Evolutionary conservation across 2,888 invertebrate species (phyloP).

Genomic region (Acanthosoma haemorrhoidale): DNA sequence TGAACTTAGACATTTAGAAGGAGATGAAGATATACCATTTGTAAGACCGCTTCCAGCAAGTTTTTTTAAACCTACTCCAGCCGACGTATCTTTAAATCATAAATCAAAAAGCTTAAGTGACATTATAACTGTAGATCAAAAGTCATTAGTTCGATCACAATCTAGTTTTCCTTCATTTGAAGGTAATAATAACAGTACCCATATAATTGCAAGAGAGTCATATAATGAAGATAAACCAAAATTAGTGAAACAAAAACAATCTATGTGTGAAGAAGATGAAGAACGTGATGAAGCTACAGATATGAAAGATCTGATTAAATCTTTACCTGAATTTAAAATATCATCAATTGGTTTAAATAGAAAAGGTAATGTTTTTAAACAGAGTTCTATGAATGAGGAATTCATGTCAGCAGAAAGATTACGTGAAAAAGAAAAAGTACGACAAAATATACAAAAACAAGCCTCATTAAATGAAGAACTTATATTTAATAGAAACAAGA

Average conservation of each 20-base stretch:
- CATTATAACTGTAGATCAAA: constrained; percentile 60
- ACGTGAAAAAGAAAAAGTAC: constrained; percentile 72
- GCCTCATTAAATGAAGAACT: constrained; percentile 83
- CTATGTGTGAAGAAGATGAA: constrained; percentile 59
- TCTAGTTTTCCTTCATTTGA: constrained; percentile 66
- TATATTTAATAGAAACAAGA: constrained; percentile 57
- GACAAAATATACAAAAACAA: constrained; percentile 82
- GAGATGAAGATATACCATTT: constrained; percentile 44
- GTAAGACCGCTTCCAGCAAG: constrained; percentile 52
- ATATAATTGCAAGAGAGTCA: constrained; percentile 35
- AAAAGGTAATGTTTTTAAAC: constrained; percentile 64
- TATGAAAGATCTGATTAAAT: constrained; percentile 60
- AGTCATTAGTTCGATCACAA: constrained; percentile 65
- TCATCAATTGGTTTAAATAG: constrained; percentile 39
- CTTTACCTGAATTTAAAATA: constrained; percentile 59
- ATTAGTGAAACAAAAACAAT: constrained; percentile 80
- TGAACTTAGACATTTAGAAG: constrained; percentile 75
- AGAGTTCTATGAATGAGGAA: constrained; percentile 83
- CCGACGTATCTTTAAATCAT: constrained; percentile 51
- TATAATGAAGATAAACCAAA: constrained; percentile 53
- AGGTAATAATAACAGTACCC: constrained; percentile 28
- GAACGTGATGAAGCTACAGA: constrained; percentile 51
- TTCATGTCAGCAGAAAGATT: constrained; percentile 80
- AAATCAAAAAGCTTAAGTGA: constrained; percentile 82
- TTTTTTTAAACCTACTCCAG: constrained; percentile 30